Evolutionary conservation across 2,113 vertebrate species (phyloP), one percentile per base, ranked within the genome.

Genomic region (Scatophagus argus): DNA sequence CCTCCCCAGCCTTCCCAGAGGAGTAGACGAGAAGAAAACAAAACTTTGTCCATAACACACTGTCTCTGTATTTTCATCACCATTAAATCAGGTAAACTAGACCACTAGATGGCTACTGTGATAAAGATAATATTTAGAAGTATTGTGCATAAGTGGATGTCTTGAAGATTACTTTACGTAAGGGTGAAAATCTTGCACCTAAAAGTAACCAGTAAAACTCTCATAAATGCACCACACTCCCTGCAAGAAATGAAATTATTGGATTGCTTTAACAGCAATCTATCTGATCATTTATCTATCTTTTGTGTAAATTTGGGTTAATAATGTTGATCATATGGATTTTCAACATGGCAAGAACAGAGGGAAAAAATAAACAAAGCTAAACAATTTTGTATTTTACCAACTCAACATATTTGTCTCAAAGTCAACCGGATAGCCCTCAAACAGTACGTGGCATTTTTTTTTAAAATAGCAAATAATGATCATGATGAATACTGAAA

Each of bases 1-100:
- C 59, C 46, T 65, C 64, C 38, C 19, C 61, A 74, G 61, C 41
- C 21, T 74, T 59, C 82, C 81, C 52, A 63, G 34, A 62, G 72
- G 56, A 59, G 23, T 2, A 44, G 34, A 19, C 70, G 54, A 62
- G 34, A 36, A 62, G 14, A 60, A 74, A 81, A 75, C 38, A 59
- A 77, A 85, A 74, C 44, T 51, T 60, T 3, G 52, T 72, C 46
- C 8, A 25, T 52, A 32, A 79, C 41, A 41, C 34, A 31, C 38
- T 46, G 56, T 63, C 14, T 69, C 14, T 66, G 25, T 81, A 8
- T 79, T 82, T 55, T n/a, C 62, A 73, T 67, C 34, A 23, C 66
- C 39, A 34, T 25, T 65, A n/a, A 75, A 46, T 74, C 17, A 60
- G 70, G 34, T 27, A 36, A 65, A 78, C 34, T n/a, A 3, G 21